Conservation (phyloP, 1,140 invertebrate genomes). For the Chlorops oryzae region DNA sequence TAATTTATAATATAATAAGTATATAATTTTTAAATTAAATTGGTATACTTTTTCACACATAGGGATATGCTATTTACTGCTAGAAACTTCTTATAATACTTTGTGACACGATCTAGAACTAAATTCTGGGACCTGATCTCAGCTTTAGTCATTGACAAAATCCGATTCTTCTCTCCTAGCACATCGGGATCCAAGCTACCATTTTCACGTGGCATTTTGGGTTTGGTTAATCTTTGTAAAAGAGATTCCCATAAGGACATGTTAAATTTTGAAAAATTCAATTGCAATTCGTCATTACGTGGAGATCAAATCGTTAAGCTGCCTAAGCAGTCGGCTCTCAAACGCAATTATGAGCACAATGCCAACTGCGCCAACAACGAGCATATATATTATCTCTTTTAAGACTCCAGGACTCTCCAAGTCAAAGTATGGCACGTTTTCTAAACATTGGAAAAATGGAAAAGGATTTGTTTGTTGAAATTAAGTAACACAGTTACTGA, state of each 20-base stretch:
- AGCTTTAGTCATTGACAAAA: neutral
- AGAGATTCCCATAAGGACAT: neutral
- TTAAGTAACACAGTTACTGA: no score
- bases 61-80: conserved; percentile 63
- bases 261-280: neutral
- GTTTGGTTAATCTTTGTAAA: neutral
- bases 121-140: neutral
- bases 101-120: conserved; percentile 50
- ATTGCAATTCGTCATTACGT: neutral
- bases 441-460: no score
- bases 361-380: neutral
- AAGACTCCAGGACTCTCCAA: neutral
- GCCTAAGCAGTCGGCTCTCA: neutral
- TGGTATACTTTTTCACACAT: conserved; percentile 26
- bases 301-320: neutral
- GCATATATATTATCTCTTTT: neutral
- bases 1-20: conserved; percentile 22
- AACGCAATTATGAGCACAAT: neutral
- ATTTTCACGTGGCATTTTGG: neutral
- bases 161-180: neutral
- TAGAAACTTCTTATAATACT: conserved; percentile 55
- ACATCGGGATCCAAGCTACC: conserved; percentile 1
- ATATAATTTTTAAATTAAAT: neutral
- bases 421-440: neutral
- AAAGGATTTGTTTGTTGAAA: no score